Percentiles rank a stretch among this genome's conserved stretches.
These are phyloP conservation scores for Allobates femoralis DNA, from an alignment of 2,797 vertebrate species.

Conservation along the genomic window DNA sequence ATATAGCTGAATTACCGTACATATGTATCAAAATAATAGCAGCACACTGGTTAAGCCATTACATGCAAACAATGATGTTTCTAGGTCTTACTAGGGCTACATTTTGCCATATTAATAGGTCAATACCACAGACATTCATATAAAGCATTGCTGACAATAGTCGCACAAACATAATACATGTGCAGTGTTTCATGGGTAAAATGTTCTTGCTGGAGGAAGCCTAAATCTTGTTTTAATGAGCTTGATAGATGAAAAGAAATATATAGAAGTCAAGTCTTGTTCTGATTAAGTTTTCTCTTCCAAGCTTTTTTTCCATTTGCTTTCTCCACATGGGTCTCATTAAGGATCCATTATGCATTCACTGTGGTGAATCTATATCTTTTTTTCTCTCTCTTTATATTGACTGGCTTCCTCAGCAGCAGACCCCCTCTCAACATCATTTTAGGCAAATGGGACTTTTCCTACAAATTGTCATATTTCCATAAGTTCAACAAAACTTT, in stretches of 20 bases:
- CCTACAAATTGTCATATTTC: slow-evolving; percentile 31
- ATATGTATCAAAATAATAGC: no score
- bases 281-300: slow-evolving; percentile 53
- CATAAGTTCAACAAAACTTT: slow-evolving; percentile 30
- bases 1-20: no score
- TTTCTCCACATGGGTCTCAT: slow-evolving; percentile 56
- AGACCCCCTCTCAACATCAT: slow-evolving; percentile 31
- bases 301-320: slow-evolving; percentile 34
- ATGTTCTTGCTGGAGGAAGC: slow-evolving; percentile 1
- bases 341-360: slow-evolving; percentile 51
- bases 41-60: no score
- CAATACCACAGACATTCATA: not conserved
- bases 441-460: slow-evolving; percentile 42
- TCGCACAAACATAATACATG: not conserved
- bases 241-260: slow-evolving; percentile 45
- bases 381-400: slow-evolving; percentile 25
- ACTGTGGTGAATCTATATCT: slow-evolving; percentile 27
- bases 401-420: slow-evolving; percentile 44
- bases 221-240: slow-evolving; percentile 49
- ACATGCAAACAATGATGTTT: no score
- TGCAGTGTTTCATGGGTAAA: not conserved
- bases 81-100: no score
- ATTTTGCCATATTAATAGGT: not conserved
- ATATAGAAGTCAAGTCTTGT: slow-evolving; percentile 49
- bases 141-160: not conserved